These are phyloP conservation scores for Heterochromis multidens DNA, from an alignment of 2,113 vertebrate species.

Conservation along the genomic window DNA sequence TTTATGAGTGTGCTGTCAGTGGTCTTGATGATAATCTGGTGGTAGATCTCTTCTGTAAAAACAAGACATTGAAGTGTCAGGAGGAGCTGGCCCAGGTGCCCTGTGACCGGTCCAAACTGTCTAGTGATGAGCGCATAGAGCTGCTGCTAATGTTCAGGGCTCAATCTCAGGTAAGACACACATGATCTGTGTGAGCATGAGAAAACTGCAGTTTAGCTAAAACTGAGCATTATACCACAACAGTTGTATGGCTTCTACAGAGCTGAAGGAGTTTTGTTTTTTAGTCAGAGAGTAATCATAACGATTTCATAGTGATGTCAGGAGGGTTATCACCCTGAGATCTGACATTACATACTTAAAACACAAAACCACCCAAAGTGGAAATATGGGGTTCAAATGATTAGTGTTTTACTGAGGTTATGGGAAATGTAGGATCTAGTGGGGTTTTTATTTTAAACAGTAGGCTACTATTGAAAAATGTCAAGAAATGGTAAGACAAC, in stretches of 20 bases:
- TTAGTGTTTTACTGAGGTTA: neutral
- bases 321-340: neutral
- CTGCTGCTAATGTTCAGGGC: conserved; percentile 85
- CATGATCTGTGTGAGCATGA: neutral
- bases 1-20: conserved; percentile 91
- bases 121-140: conserved; percentile 73
- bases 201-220: neutral
- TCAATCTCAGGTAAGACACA: conserved; percentile 86
- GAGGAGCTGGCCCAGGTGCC: conserved; percentile 80
- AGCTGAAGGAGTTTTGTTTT: neutral
- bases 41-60: conserved; percentile 78
- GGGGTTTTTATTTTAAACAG: neutral
- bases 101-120: conserved; percentile 79
- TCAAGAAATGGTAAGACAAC: neutral
- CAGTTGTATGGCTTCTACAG: neutral
- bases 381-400: rapidly evolving
- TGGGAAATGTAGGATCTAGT: neutral
- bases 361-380: neutral
- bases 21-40: conserved; percentile 77
- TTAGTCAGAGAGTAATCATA: too few relatives aligned
- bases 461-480: neutral
- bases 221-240: neutral
- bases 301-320: neutral
- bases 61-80: conserved; percentile 77
- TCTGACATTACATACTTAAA: too few relatives aligned